Evolutionary conservation across 2,888 invertebrate species (phyloP), one percentile per base, ranked within the genome.

Genomic region (Machimus rusticus): DNA sequence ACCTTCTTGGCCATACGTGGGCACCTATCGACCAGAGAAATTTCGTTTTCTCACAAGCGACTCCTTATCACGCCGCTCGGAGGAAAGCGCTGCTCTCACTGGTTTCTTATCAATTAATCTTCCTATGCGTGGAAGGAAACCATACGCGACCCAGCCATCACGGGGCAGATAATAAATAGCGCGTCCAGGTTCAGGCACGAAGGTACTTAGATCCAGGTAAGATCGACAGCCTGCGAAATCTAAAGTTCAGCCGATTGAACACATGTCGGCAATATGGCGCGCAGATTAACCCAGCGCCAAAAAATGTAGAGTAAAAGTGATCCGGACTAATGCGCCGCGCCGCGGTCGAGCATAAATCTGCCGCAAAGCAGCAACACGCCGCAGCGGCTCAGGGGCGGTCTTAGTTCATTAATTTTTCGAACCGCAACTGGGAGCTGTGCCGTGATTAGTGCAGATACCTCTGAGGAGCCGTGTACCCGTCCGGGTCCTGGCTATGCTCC

Each of bases 61-160:
- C 19, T 76, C 76, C 86, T 86, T 86, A 77, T 86, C 76, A 51
- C 28, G 31, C 5, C 28, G 66, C 43, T 28, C 43, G 34, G 39
- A 55, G 55, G 55, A 81, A 81, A 66, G 66, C 79, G 31, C 28
- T 46, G 79, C 84, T 37, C 84, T 37, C 19, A 28, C 39, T 31
- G 51, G 39, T 74, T 84, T 84, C 84, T 84, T 66, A 84, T 84
- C 84, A 81, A 81, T 81, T 81, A 51, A 81, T 81, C 55, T 81
- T 81, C 23, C 51, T 39, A 14, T 78, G 78, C 78, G 78, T 78
- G 81, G 81, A 81, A 55, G n/a, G 55, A 81, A 81, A 81, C 37
- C 34, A 34, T 55, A 23, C 31, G 19, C 28, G 19, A 51, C 43
- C 12, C 31, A 34, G 81, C 74, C 39, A 37, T 84, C 84, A 9